Percentiles rank a stretch among this genome's conserved stretches.
Conservation (phyloP, 2,888 invertebrate species). For the Ornithoptera priamus region DNA sequence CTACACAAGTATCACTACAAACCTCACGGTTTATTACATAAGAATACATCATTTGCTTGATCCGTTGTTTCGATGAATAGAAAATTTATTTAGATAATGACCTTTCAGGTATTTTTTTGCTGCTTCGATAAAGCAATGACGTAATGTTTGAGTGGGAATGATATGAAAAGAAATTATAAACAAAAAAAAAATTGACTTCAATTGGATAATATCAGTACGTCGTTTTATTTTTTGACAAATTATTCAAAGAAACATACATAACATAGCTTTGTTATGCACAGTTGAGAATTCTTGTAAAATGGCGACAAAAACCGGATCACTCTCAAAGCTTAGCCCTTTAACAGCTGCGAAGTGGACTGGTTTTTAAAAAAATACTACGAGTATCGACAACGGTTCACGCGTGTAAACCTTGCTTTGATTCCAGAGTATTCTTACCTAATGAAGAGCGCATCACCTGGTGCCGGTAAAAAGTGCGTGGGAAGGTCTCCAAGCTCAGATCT, state of each 20-base stretch:
- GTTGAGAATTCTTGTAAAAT: conserved; percentile 2
- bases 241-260: not conserved
- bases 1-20: too few relatives aligned
- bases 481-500: conserved; percentile 19
- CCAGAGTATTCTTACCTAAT: conserved; percentile 20
- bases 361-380: conserved; percentile 26
- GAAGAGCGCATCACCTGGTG: conserved; percentile 24
- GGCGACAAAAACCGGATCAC: conserved; percentile 7
- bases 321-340: conserved; percentile 7
- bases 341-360: conserved; percentile 24
- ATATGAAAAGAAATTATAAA: too few relatives aligned
- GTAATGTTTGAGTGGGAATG: too few relatives aligned
- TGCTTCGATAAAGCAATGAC: too few relatives aligned
- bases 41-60: too few relatives aligned
- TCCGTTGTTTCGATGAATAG: too few relatives aligned
- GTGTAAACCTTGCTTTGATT: conserved; percentile 14
- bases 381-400: conserved; percentile 11
- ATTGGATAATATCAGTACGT: not conserved
- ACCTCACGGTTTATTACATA: too few relatives aligned
- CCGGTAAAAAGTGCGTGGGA: conserved; percentile 27
- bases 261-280: not conserved
- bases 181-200: too few relatives aligned
- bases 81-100: too few relatives aligned
- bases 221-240: not conserved
- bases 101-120: too few relatives aligned